Evolutionary conservation across 2,797 vertebrate species (phyloP), one percentile per base, ranked within the genome.

Genomic region (Odontamblyopus rebecca): DNA sequence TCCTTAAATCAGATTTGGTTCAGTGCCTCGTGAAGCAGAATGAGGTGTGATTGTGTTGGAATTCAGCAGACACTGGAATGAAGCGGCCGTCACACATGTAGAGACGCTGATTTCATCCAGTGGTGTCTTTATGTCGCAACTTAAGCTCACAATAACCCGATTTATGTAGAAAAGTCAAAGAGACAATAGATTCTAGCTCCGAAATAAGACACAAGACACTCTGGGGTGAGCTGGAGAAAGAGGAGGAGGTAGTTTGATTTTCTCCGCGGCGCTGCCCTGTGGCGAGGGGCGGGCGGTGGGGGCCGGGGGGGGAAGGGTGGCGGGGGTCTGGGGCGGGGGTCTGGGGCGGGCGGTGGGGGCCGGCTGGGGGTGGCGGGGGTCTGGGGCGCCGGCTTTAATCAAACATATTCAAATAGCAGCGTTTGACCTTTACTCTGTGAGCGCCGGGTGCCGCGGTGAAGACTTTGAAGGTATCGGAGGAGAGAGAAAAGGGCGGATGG

Each of bases 371-470:
- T 38, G 35, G 35, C 1, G 35, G 35, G 35, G 9, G 35, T 38
- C 35, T 38, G 69, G 69, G 57, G 74, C 70, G 38, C 73, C 61
- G 50, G 60, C 70, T 89, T 91, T 89, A 88, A 92, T 91, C 88
- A 92, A 82, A 89, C 84, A 82, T 85, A 88, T 89, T 89, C 80
- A 88, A 90, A 90, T 91, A 79, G 76, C 81, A 70, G 78, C 32
- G 80, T 75, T 81, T 90, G 90, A 91, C 89, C 90, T 90, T 90
- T 89, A 68, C 72, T 27, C 44, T 4, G 44, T 13, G 44, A 48
- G 44, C 44, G 1, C 44, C 4, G 44, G 44, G 44, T 48, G 44
- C 44, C 44, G 15, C 4, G 44, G 44, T 13, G 44, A 75, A 61
- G 75, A 82, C 81, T 85, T 85, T 89, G 77, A 86, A 77, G 81